phyloP scores from a whole-genome alignment of 2,113 vertebrate genomes.

The Pongo abelii region DNA sequence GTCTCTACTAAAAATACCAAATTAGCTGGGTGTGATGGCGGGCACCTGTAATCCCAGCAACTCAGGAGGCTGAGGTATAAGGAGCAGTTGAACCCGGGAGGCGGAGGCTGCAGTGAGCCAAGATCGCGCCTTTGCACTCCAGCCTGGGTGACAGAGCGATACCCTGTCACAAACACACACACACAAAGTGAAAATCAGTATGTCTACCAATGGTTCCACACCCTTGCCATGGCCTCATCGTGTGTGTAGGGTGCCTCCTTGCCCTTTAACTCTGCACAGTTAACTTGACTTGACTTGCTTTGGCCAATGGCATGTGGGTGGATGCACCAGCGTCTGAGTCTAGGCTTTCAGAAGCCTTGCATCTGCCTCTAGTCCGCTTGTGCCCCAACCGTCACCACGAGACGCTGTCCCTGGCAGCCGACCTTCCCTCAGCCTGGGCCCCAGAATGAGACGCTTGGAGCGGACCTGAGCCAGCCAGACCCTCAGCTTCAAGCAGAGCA shows the following conservation, averaged over 20 bases:
- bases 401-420: background rate
- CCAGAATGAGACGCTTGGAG: background rate
- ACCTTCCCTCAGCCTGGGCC: background rate
- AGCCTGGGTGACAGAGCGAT: no score
- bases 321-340: background rate
- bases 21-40: no score
- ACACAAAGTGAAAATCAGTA: background rate
- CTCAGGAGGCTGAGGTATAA: no score
- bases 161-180: no score
- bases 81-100: no score
- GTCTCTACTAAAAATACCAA: no score
- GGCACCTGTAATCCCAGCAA: no score
- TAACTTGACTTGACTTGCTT: background rate
- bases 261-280: background rate
- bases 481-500: background rate
- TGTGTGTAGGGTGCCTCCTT: rapidly evolving
- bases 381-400: background rate
- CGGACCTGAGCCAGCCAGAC: background rate
- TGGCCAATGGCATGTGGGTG: background rate
- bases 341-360: background rate
- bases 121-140: no score
- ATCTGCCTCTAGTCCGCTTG: background rate
- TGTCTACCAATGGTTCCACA: background rate
- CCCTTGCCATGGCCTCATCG: rapidly evolving
- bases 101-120: no score